A percentile compares a stretch with the other conserved stretches of the same genome.
These are phyloP conservation scores for Brachyhypopomus occidentalis DNA, from an alignment of 2,113 vertebrate genomes.

Conservation along the genomic window DNA sequence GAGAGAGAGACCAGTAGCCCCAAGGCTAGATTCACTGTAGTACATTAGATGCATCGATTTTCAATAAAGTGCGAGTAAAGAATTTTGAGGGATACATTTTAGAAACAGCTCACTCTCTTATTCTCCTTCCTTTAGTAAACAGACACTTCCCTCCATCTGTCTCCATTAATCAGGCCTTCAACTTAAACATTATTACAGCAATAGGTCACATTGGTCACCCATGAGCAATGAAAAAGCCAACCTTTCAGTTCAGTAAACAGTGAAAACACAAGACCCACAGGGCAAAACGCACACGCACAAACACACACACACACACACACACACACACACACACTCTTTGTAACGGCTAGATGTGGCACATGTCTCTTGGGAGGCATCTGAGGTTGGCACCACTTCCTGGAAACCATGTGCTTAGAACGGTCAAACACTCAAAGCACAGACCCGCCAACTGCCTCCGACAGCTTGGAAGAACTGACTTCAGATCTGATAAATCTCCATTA, in stretches of 20 bases:
- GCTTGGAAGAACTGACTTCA: slow-evolving; percentile 31
- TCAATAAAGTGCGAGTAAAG: not conserved
- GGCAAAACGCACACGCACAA: too few relatives aligned
- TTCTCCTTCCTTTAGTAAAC: not conserved
- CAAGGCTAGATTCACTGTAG: slow-evolving; percentile 4
- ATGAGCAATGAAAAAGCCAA: not conserved
- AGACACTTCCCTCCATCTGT: not conserved
- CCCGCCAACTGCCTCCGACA: slow-evolving; percentile 32
- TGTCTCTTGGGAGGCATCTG: slow-evolving; percentile 20
- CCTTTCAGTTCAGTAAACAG: slow-evolving; percentile 1
- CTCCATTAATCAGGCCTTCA: not conserved
- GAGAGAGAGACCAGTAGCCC: not conserved
- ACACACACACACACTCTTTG: not conserved
- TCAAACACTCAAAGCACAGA: slow-evolving; percentile 33
- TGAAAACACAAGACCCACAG: slow-evolving; percentile 5
- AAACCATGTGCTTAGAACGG: slow-evolving; percentile 27
- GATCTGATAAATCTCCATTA: slow-evolving; percentile 33
- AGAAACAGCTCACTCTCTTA: not conserved
- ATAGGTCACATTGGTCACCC: not conserved
- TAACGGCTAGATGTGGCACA: not conserved
- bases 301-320: slow-evolving; percentile 1
- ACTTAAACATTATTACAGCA: too few relatives aligned
- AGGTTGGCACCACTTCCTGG: slow-evolving; percentile 9
- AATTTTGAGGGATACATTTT: not conserved
- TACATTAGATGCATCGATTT: slow-evolving; percentile 16